Base-by-base conservation (phyloP, 2,113 vertebrate genomes). In the Colinus virginianus region DNA sequence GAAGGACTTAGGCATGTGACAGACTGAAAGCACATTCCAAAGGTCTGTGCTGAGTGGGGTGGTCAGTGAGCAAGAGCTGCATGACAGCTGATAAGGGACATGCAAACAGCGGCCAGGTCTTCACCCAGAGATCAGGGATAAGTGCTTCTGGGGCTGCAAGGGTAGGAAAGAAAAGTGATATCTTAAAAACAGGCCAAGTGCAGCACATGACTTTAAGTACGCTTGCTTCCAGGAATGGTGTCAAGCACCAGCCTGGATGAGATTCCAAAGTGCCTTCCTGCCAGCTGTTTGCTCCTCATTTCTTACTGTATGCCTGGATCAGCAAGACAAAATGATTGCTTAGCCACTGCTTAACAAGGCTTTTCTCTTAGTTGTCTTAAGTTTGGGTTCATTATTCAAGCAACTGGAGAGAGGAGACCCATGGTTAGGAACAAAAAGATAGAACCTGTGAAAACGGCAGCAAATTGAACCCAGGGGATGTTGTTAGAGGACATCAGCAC, bases 391-490 rank as follows among this genome's bases (percentile, higher is more conserved):
- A 69, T 84, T 87, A 78, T 45, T 76, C 66, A 84, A 88, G 30
- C 40, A 90, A 40, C 68, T 72, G 56, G n/a, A 90, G 51, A 90
- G 90, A 20, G 56, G 58, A 93, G 46, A 88, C 16, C 13, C 53
- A 48, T 5, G 21, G 55, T 28, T 91, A 28, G 43, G 76, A 88
- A 78, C 40, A 78, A 34, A 36, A 11, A 93, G 45, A 58, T 0
- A 63, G 56, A 86, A 90, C 43, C 64, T 78, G 83, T 59, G 51
- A 45, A 90, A 91, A 40, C 64, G 30, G 38, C 55, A 79, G 89
- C 70, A 96, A 94, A 88, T 81, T 94, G 93, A 93, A 71, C 92
- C 55, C 89, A 48, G 45, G 81, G 79, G 88, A 94, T 40, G 43
- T 79, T 77, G 74, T 96, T 94, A 94, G 80, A 94, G 63, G 45